Percentiles rank a stretch among this genome's conserved stretches.
Conservation (phyloP, 2,888 invertebrate genomes). For the Drosophila melanosoma region DNA sequence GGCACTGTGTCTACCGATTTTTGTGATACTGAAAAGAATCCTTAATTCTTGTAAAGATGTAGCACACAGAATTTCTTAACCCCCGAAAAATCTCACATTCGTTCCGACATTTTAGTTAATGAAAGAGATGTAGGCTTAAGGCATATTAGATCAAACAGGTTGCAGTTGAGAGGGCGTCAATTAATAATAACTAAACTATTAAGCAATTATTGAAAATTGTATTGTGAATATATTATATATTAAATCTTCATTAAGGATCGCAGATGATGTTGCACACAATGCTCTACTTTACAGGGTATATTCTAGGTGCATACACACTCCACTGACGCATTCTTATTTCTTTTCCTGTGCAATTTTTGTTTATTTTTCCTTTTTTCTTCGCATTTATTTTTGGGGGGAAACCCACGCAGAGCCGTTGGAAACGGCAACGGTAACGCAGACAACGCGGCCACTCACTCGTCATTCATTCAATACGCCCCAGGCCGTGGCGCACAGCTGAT, state of each 20-base stretch:
- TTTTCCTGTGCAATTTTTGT: conserved; percentile 43
- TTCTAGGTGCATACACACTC: conserved; percentile 14
- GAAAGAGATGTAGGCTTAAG: neutral
- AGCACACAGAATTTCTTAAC: neutral
- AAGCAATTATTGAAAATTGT: neutral
- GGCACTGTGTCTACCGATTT: too few relatives aligned
- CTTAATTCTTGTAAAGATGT: neutral
- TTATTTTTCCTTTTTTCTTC: neutral
- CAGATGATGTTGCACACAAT: neutral
- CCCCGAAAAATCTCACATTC: neutral
- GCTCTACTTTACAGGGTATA: conserved; percentile 21
- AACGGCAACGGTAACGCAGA: conserved; percentile 28
- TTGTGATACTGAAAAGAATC: too few relatives aligned
- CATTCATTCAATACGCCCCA: conserved; percentile 51
- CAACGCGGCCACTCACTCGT: conserved; percentile 60
- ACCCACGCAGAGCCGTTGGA: conserved; percentile 39
- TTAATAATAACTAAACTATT: neutral
- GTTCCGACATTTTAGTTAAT: neutral
- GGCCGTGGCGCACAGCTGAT: conserved; percentile 40
- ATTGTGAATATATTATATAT: neutral
- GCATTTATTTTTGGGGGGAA: conserved; percentile 17
- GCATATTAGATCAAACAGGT: neutral
- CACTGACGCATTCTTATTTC: neutral
- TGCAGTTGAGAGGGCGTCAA: neutral
- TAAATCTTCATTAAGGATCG: neutral